Percentiles rank a stretch among this genome's conserved stretches.
phyloP scores from a whole-genome alignment of 1,140 invertebrate species.

The Pygmarrhopalites habei region DNA sequence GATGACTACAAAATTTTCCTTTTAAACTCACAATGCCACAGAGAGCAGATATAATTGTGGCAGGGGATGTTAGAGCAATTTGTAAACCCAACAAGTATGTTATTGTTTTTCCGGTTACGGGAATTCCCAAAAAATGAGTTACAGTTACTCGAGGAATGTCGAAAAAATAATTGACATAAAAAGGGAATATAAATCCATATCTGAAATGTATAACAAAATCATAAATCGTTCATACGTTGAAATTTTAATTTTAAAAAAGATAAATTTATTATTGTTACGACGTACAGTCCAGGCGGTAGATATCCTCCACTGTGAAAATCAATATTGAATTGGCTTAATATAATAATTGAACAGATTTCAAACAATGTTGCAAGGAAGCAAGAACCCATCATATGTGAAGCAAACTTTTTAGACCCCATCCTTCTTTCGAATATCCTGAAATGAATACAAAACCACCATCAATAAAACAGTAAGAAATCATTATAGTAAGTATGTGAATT shows the following conservation, averaged over 20 bases:
- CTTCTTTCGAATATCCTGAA: constrained; percentile 51
- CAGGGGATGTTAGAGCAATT: constrained; percentile 44
- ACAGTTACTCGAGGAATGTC: constrained; percentile 51
- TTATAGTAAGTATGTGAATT: not conserved
- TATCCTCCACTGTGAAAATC: constrained; percentile 42
- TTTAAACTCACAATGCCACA: constrained; percentile 45
- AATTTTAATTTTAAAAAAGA: constrained; percentile 16
- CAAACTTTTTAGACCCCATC: constrained; percentile 52
- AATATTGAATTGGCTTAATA: constrained; percentile 42
- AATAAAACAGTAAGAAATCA: constrained; percentile 5
- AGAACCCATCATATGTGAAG: constrained; percentile 47
- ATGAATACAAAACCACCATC: constrained; percentile 16
- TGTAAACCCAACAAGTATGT: constrained; percentile 52
- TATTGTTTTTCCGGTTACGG: constrained; percentile 52
- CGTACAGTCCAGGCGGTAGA: constrained; percentile 48
- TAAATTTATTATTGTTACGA: constrained; percentile 17
- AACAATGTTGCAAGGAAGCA: constrained; percentile 45
- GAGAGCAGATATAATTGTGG: constrained; percentile 42
- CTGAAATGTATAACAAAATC: constrained; percentile 39
- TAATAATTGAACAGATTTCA: constrained; percentile 44
- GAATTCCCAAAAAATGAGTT: constrained; percentile 48
- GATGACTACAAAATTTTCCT: not conserved
- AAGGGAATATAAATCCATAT: constrained; percentile 47
- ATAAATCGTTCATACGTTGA: not conserved
- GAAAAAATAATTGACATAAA: constrained; percentile 49